These are phyloP conservation scores for Pogonocherus hispidulus DNA, from an alignment of 2,888 invertebrate genomes.

Conservation along the genomic window DNA sequence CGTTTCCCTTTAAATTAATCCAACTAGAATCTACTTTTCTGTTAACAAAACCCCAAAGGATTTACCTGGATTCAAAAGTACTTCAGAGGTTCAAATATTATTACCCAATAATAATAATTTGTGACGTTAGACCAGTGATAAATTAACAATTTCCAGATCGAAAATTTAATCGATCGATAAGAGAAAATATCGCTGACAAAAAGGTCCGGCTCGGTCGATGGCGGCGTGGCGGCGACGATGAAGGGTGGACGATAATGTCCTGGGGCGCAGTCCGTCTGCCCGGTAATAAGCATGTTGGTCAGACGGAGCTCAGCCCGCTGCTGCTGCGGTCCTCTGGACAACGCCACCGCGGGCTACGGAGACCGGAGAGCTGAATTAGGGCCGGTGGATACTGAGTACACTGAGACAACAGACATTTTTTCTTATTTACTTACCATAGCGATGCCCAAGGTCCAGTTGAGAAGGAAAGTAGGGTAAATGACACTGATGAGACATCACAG, in stretches of 20 bases:
- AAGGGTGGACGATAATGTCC: constrained; percentile 53
- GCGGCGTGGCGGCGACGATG: constrained; percentile 41
- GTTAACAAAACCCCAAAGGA: too few relatives aligned
- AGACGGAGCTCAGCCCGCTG: constrained; percentile 37
- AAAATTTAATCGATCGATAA: not conserved
- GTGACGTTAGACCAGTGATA: too few relatives aligned
- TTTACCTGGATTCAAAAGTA: too few relatives aligned
- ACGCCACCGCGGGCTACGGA: constrained; percentile 48
- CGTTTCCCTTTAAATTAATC: too few relatives aligned
- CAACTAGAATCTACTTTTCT: too few relatives aligned
- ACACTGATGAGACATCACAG: too few relatives aligned
- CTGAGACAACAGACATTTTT: not conserved
- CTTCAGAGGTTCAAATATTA: too few relatives aligned
- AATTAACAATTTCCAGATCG: not conserved
- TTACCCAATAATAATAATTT: too few relatives aligned
- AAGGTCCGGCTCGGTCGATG: constrained; percentile 24
- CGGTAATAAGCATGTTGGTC: constrained; percentile 57
- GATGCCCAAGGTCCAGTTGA: too few relatives aligned
- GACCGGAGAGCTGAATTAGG: constrained; percentile 27
- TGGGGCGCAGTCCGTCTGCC: constrained; percentile 59
- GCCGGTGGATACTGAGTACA: not conserved
- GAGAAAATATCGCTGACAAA: not conserved
- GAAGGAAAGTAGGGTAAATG: too few relatives aligned
- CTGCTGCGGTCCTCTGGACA: constrained; percentile 45
- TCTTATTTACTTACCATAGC: too few relatives aligned